These are phyloP conservation scores for Stigmatopora argus DNA, from an alignment of 2,113 vertebrate species.

Conservation along the genomic window DNA sequence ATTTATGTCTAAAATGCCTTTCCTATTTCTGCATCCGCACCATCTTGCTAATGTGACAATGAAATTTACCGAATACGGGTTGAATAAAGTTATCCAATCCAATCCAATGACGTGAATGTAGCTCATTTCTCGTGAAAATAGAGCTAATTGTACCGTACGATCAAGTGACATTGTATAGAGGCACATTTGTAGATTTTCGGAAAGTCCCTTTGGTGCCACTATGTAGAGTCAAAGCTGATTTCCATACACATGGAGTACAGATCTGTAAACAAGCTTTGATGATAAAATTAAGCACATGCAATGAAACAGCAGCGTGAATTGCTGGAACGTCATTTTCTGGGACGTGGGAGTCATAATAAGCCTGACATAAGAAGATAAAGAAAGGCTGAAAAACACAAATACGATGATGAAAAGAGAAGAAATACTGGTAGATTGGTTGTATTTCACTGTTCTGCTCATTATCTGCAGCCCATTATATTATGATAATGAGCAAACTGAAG, in stretches of 20 bases:
- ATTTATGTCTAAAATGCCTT: too few relatives aligned
- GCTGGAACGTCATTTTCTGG: slow-evolving; percentile 35
- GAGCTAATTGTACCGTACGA: too few relatives aligned
- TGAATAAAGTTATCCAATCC: too few relatives aligned
- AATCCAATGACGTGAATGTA: too few relatives aligned
- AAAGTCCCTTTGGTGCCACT: not conserved
- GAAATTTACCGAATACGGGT: too few relatives aligned
- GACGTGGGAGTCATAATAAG: slow-evolving; percentile 13
- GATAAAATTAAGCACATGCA: slow-evolving; percentile 12
- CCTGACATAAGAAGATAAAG: slow-evolving; percentile 18
- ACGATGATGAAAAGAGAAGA: slow-evolving; percentile 3
- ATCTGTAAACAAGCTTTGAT: slow-evolving; percentile 7
- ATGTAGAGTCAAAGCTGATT: not conserved
- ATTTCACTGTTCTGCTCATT: slow-evolving; percentile 35
- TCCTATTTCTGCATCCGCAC: too few relatives aligned
- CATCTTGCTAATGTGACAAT: too few relatives aligned
- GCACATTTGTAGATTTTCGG: not conserved
- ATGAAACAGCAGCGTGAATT: slow-evolving; percentile 32
- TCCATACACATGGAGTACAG: not conserved
- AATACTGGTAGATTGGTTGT: slow-evolving; percentile 16
- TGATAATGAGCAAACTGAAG: slow-evolving; percentile 66
- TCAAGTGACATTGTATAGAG: not conserved
- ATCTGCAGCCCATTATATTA: slow-evolving; percentile 68
- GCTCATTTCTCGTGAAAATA: too few relatives aligned
- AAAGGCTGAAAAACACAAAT: not conserved